These are phyloP conservation scores for Dynastes maya DNA, from an alignment of 2,888 invertebrate species.

Conservation along the genomic window DNA sequence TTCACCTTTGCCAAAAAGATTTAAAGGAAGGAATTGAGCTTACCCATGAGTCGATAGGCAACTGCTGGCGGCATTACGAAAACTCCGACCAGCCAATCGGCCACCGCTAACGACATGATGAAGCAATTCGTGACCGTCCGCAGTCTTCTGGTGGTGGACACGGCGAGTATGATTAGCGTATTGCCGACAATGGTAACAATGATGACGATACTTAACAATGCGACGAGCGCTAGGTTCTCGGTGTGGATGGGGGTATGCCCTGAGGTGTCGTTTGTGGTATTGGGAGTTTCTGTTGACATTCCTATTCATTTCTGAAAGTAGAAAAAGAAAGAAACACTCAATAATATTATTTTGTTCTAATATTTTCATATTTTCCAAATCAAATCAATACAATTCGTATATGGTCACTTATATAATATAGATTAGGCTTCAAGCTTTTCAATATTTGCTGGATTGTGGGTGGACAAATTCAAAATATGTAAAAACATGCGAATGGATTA, in stretches of 20 bases:
- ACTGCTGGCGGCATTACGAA: constrained; percentile 98
- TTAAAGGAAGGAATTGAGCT: constrained; percentile 64
- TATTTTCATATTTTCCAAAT: too few species aligned
- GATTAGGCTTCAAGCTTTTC: too few species aligned
- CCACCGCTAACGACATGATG: constrained; percentile 94
- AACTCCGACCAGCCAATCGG: constrained; percentile 93
- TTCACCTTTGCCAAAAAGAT: too few species aligned
- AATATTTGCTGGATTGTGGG: too few species aligned
- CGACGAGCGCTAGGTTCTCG: constrained; percentile 72
- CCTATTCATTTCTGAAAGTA: constrained; percentile 67
- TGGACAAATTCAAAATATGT: too few species aligned
- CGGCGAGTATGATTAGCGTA: constrained; percentile 91
- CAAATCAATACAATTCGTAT: too few species aligned
- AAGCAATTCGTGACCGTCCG: constrained; percentile 96
- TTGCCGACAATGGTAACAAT: constrained; percentile 88
- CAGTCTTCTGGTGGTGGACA: constrained; percentile 87
- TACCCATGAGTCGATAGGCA: constrained; percentile 87
- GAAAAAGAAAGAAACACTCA: constrained; percentile 46
- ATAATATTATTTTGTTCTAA: background rate
- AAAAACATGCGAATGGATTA: too few species aligned
- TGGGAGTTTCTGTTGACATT: constrained; percentile 63
- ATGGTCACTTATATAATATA: too few species aligned
- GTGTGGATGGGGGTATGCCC: constrained; percentile 30
- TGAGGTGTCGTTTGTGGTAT: constrained; percentile 48
- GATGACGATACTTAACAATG: constrained; percentile 78